Evolutionary conservation across 2,797 vertebrate genomes (phyloP).

Genomic region (Avahi laniger): DNA sequence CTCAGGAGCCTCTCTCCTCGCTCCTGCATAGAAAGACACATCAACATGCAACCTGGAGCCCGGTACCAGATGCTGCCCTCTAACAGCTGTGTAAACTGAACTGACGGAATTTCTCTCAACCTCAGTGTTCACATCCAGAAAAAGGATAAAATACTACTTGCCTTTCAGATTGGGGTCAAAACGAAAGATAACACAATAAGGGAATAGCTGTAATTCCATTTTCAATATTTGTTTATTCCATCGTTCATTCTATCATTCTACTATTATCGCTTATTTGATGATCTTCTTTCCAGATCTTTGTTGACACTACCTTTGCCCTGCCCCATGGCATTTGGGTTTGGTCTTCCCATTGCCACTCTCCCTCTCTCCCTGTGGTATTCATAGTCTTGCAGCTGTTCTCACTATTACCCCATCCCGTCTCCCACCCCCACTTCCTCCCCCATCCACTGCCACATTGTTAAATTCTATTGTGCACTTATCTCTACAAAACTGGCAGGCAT

Average conservation of each 20-base stretch:
- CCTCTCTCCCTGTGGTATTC: not conserved
- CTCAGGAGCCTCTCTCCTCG: rapidly evolving
- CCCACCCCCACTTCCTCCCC: not conserved
- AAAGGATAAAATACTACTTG: not conserved
- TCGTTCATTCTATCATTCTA: not conserved
- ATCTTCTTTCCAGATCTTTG: not conserved
- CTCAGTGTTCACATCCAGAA: not conserved
- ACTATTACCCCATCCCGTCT: rapidly evolving
- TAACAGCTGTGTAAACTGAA: not conserved
- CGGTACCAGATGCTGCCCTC: rapidly evolving
- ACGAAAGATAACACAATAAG: not conserved
- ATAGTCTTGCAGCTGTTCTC: not conserved
- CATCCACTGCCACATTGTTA: not conserved
- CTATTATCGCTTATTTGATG: not conserved
- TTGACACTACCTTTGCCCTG: not conserved
- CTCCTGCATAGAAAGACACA: rapidly evolving
- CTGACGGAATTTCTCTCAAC: too few relatives aligned
- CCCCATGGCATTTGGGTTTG: not conserved
- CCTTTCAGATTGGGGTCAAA: not conserved
- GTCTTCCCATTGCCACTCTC: not conserved
- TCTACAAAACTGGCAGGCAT: not conserved
- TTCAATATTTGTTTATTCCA: not conserved
- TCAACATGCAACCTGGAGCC: rapidly evolving
- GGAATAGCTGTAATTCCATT: not conserved
- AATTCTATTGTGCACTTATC: not conserved